Evolutionary conservation across 2,113 vertebrate genomes (phyloP), one percentile per base, ranked within the genome.

Genomic region (Chelonoidis abingdonii): DNA sequence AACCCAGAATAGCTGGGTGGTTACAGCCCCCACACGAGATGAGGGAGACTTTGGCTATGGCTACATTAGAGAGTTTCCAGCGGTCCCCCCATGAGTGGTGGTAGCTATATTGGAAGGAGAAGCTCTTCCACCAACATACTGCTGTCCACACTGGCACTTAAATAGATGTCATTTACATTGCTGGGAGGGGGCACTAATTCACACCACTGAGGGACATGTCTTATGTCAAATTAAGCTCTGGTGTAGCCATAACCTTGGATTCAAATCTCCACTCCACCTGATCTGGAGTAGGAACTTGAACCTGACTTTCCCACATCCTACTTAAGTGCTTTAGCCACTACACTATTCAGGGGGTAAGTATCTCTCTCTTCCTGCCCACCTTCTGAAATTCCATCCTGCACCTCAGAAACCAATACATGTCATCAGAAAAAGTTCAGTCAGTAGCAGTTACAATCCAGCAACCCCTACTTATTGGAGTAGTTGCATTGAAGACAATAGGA

Each of bases 401-500:
- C 21, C 59, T 35, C 79, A 49, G 87, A 92, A 22, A 14, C 13
- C 21, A 56, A 1, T 21, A 72, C 8, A 27, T 85, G 87, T 62
- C 85, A 49, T 88, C 21, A 80, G 76, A 90, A 69, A 75, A 89
- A n/a, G 50, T 85, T 69, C 41, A 92, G 38, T 0, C 0, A 82
- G 25, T 84, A 90, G n/a, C 54, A 38, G 27, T 49, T 72, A 56
- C 24, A 29, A 29, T 16, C 83, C 69, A 83, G 57, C 50, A 94
- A 79, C 38, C 35, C 80, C 93, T 86, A 81, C 29, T 9, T n/a
- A 89, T 84, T 35, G 62, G 65, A 82, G 12, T 31, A n/a, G 89
- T 93, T 93, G 59, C 89, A n/a, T 35, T 93, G 53, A 80, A 89
- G 92, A 81, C 19, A 93, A 88, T 10, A 94, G 65, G 79, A 95